A percentile compares a stretch with the other conserved stretches of the same genome.
Conservation (phyloP, 2,797 vertebrate species). For the Gallinago solitaria region DNA sequence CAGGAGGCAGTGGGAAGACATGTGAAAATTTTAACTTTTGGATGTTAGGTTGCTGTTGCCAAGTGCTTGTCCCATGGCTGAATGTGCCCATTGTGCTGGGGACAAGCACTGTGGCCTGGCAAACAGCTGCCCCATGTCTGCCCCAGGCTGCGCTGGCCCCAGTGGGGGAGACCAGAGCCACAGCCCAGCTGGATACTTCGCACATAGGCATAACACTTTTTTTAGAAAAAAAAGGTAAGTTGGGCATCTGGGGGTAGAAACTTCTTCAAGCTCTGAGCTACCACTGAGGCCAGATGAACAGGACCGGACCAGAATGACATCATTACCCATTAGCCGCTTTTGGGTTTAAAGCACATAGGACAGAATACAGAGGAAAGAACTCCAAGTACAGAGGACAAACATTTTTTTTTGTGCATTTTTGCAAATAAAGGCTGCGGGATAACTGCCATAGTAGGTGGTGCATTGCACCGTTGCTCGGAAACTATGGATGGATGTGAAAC, state of each 20-base stretch:
- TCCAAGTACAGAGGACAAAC: background rate
- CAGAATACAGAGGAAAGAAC: too few relatives aligned
- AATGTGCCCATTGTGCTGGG: accelerated
- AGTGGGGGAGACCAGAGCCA: accelerated
- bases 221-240: background rate
- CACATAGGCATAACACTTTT: accelerated
- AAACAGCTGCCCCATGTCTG: background rate
- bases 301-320: background rate
- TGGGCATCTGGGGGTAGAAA: background rate
- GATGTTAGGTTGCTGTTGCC: background rate
- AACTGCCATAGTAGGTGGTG: background rate
- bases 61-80: accelerated
- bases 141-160: accelerated
- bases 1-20: background rate
- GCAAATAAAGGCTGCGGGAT: background rate
- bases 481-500: background rate
- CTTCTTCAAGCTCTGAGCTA: background rate
- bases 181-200: background rate
- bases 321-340: background rate
- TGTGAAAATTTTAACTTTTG: background rate
- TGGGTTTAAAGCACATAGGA: background rate
- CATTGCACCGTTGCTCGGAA: background rate
- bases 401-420: background rate
- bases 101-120: accelerated
- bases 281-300: background rate